Percentiles rank a stretch among this genome's conserved stretches.
phyloP scores from a whole-genome alignment of 2,797 vertebrate species.

The Melanotaenia trifasciata region DNA sequence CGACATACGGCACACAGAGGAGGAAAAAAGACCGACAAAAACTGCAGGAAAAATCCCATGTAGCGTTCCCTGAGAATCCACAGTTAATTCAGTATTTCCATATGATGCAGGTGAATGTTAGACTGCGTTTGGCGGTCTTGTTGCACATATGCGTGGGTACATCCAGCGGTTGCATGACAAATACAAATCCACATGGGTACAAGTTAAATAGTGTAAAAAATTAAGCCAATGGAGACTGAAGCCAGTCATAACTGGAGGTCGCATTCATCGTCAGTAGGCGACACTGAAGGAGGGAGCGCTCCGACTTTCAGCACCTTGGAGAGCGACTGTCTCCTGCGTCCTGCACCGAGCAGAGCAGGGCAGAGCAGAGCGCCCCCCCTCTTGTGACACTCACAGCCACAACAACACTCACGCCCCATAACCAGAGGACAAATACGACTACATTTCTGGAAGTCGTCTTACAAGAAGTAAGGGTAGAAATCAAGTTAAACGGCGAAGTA shows the following conservation, averaged over 20 bases:
- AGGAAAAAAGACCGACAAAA: slow-evolving; percentile 7
- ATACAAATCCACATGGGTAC: slow-evolving; percentile 52
- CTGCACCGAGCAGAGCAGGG: slow-evolving; percentile 56
- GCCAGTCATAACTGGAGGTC: slow-evolving; percentile 31
- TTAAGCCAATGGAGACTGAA: slow-evolving; percentile 11
- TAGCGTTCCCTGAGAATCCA: slow-evolving; percentile 71
- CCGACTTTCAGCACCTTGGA: slow-evolving; percentile 80
- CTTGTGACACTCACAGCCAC: slow-evolving; percentile 55
- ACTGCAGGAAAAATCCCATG: slow-evolving; percentile 53
- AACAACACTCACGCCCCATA: slow-evolving; percentile 47
- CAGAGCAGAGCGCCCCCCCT: slow-evolving; percentile 46
- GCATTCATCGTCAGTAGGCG: slow-evolving; percentile 35
- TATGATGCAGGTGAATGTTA: slow-evolving; percentile 68
- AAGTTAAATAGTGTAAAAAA: slow-evolving; percentile 51
- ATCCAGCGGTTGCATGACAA: slow-evolving; percentile 65
- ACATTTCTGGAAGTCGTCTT: slow-evolving; percentile 8
- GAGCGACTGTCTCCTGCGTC: slow-evolving; percentile 74
- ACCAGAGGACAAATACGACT: slow-evolving; percentile 28
- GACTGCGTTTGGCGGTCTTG: slow-evolving; percentile 66
- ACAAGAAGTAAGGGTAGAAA: slow-evolving; percentile 25
- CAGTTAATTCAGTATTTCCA: slow-evolving; percentile 79
- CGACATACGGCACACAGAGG: slow-evolving; percentile 29
- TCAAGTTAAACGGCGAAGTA: slow-evolving; percentile 26
- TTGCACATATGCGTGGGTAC: slow-evolving; percentile 56
- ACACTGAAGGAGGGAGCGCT: slow-evolving; percentile 63